These are phyloP conservation scores for Leptura quadrifasciata DNA, from an alignment of 2,888 invertebrate genomes.

Conservation along the genomic window DNA sequence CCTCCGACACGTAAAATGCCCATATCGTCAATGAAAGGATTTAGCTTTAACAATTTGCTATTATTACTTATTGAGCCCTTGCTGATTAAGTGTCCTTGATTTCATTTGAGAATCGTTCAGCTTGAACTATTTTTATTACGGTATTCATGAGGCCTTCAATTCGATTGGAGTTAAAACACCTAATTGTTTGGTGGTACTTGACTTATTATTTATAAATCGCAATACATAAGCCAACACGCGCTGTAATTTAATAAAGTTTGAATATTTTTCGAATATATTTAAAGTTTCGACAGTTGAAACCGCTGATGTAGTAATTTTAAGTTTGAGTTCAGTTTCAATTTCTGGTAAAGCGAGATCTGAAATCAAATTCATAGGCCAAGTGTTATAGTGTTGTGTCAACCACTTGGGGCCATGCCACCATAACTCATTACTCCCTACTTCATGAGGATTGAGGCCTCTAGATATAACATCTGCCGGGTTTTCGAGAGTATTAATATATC, in stretches of 20 bases:
- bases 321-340: neutral
- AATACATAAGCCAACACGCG: neutral
- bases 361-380: neutral
- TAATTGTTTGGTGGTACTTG: neutral
- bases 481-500: conserved; percentile 26
- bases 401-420: conserved; percentile 39
- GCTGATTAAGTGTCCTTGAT: neutral
- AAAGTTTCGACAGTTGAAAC: neutral
- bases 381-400: conserved; percentile 5
- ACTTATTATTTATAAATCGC: neutral
- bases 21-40: neutral
- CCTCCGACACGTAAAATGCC: neutral
- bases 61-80: neutral
- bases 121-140: neutral
- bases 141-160: neutral
- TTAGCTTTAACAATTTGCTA: neutral
- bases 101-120: neutral
- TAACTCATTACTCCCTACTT: conserved; percentile 14
- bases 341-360: neutral
- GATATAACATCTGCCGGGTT: conserved; percentile 35
- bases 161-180: neutral
- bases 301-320: neutral
- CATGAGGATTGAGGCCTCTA: conserved; percentile 28
- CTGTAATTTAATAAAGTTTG: neutral
- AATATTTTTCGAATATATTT: neutral